Evolutionary conservation across 2,113 vertebrate genomes (phyloP), one percentile per base, ranked within the genome.

Genomic region (Salvelinus namaycush): DNA sequence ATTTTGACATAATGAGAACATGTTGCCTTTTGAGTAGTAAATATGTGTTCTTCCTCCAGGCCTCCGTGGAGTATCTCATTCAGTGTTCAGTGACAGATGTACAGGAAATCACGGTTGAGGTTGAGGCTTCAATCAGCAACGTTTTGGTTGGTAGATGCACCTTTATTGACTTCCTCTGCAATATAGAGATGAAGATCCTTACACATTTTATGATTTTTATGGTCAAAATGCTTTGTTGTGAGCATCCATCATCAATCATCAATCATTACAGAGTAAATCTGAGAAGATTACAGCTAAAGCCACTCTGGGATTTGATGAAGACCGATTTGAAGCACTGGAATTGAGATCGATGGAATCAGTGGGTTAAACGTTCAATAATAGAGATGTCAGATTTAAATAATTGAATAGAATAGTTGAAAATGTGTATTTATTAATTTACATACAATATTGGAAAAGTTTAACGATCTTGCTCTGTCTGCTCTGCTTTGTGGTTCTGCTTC

Each of bases 291-390:
- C 1, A 26, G 83, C 83, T 7, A 69, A 2, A 13, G 84, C 68
- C n/a, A 44, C 68, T 54, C 68, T 81, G 59, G 70, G 20, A 67
- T 85, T 78, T 79, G 75, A 89, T 79, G 65, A 81, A 51, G 69
- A 31, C 4, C 14, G 70, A 22, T 89, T 77, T 44, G 5, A 34
- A 67, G 26, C 54, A 48, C 51, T 44, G 49, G 64, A 76, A 8
- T n/a, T 54, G n/a, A 59, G 6, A 11, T 75, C 59, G 13, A 68
- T 1, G 12, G 49, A 59, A 31, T 57, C 7, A n/a, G 69, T 71
- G 14, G 22, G 44, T 71, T 49, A 22, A 22, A 14, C 51, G 1
- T 54, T 54, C 16, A 54, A 54, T 54, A 54, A 54, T 44, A 44
- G 39, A 44, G 39, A 44, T 44, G 39, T 44, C 39, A 9, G 9